phyloP scores from a whole-genome alignment of 92 coral and sea anemone genomes.

The Bergia puertoricense region DNA sequence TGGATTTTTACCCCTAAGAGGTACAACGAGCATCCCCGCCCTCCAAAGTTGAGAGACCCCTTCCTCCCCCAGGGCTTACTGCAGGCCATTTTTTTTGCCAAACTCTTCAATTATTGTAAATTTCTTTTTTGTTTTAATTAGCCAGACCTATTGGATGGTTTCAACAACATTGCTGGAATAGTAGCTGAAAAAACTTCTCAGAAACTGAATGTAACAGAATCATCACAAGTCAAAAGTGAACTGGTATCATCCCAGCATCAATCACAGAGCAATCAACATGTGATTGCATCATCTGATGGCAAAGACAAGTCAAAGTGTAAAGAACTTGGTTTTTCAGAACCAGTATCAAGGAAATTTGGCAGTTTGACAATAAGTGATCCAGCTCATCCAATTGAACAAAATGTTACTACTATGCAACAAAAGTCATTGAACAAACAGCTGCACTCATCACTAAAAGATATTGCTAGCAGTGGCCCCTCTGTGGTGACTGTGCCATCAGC shows the following conservation, averaged over 20 bases:
- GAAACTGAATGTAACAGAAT: background rate
- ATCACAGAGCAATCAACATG: background rate
- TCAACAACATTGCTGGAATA: background rate
- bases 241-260: slow-evolving; percentile 1
- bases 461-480: background rate
- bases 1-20: no score
- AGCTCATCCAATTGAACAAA: background rate
- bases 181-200: background rate
- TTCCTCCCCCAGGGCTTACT: no score
- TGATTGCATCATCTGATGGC: no score
- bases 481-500: background rate
- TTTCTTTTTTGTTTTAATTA: background rate
- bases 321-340: background rate
- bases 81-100: no score
- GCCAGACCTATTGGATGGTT: slow-evolving; percentile 26
- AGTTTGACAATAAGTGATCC: background rate
- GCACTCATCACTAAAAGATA: slow-evolving; percentile 24
- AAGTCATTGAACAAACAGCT: background rate
- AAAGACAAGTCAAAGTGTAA: background rate
- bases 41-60: no score
- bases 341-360: background rate
- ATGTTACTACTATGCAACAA: background rate
- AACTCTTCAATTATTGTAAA: no score
- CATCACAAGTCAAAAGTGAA: background rate
- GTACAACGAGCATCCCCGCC: no score